Evolutionary conservation across 2,888 invertebrate species (phyloP).

Genomic region (Thymelicus acteon): DNA sequence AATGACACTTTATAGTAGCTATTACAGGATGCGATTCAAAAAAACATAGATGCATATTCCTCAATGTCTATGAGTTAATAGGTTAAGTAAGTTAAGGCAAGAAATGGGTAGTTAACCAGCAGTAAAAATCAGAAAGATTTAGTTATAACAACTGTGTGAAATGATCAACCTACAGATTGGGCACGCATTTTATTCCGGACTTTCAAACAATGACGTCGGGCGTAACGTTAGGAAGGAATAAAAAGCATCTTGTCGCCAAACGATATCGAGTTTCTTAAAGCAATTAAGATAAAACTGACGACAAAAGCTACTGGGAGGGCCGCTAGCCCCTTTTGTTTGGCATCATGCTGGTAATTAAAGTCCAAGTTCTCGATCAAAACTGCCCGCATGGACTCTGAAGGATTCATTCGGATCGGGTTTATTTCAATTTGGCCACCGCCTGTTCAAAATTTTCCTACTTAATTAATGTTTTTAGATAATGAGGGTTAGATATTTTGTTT

Average conservation of each 20-base stretch:
- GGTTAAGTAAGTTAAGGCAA: no score
- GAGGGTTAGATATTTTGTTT: slow-evolving; percentile 14
- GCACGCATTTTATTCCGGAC: not conserved
- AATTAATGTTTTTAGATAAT: slow-evolving; percentile 39
- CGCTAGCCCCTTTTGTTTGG: slow-evolving; percentile 46
- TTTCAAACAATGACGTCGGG: not conserved
- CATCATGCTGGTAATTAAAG: slow-evolving; percentile 63
- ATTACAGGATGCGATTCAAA: no score
- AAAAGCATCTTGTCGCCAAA: slow-evolving; percentile 81
- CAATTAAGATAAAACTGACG: slow-evolving; percentile 81
- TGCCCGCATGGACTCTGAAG: slow-evolving; percentile 55
- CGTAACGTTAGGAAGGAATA: slow-evolving; percentile 58
- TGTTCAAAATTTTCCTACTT: slow-evolving; percentile 41
- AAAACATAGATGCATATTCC: no score
- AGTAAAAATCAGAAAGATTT: no score
- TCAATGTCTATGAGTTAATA: no score
- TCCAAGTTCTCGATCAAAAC: slow-evolving; percentile 55
- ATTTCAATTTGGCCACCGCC: slow-evolving; percentile 6
- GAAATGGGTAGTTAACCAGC: no score
- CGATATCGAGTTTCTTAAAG: slow-evolving; percentile 82
- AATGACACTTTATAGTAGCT: no score
- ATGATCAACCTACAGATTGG: not conserved
- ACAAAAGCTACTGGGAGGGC: slow-evolving; percentile 69
- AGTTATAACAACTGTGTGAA: not conserved
- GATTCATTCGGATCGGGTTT: not conserved